A percentile compares a stretch with the other conserved stretches of the same genome.
Conservation (phyloP, 2,113 vertebrate genomes). For the Ivindomyrus marchei region DNA sequence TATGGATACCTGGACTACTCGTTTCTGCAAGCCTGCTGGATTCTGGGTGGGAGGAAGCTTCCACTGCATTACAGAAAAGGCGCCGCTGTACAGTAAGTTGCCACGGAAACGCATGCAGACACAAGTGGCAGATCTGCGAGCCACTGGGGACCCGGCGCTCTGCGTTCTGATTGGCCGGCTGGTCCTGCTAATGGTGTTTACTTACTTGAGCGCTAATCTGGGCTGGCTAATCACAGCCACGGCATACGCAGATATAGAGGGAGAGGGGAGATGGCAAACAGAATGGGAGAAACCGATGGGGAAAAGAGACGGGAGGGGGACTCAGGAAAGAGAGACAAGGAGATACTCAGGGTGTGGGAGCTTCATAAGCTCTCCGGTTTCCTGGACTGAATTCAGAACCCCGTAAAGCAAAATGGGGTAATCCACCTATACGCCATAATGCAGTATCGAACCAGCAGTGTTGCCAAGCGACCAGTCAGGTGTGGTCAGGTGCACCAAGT, state of each 20-base stretch:
- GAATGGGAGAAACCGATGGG: neutral
- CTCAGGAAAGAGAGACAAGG: neutral
- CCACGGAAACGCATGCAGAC: conserved; percentile 60
- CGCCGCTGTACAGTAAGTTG: conserved; percentile 55
- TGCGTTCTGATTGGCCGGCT: conserved; percentile 49
- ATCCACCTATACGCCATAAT: neutral
- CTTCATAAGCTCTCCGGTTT: neutral
- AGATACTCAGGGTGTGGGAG: neutral
- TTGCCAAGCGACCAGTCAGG: neutral
- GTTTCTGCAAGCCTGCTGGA: neutral
- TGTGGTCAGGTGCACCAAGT: neutral
- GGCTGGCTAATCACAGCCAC: conserved; percentile 54
- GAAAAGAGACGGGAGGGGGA: neutral
- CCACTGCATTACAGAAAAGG: conserved; percentile 28
- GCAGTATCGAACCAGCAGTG: neutral
- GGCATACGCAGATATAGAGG: conserved; percentile 11
- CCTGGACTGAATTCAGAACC: neutral
- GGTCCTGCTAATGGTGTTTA: conserved; percentile 61
- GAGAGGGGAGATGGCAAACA: neutral
- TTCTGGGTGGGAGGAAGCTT: neutral
- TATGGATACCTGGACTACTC: neutral
- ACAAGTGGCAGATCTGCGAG: conserved; percentile 60
- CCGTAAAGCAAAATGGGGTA: neutral
- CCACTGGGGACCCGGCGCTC: conserved; percentile 53
- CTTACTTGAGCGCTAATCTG: conserved; percentile 55